phyloP scores from a whole-genome alignment of 2,113 vertebrate genomes.

The Arvicanthis niloticus region DNA sequence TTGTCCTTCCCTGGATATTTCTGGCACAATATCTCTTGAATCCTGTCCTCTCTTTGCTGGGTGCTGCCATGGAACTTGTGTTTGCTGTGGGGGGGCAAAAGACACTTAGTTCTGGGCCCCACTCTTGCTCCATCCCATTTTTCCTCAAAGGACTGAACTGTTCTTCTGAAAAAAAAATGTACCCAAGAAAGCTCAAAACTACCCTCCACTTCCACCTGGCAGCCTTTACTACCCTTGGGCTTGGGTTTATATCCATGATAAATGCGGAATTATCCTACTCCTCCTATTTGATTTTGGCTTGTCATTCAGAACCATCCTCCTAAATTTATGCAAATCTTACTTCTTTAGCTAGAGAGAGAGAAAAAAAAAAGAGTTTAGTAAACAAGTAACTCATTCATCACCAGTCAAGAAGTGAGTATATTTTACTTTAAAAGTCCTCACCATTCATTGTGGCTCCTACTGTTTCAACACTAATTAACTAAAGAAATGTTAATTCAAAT shows the following conservation, averaged over 20 bases:
- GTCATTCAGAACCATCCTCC: background rate
- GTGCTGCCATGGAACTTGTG: background rate
- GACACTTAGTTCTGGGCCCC: background rate
- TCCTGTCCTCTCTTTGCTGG: background rate
- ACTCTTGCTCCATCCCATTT: background rate
- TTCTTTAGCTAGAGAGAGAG: background rate
- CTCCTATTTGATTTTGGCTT: background rate
- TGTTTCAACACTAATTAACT: conserved; percentile 69
- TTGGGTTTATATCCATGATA: background rate
- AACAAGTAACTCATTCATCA: conserved; percentile 33
- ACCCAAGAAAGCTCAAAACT: background rate
- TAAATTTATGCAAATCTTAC: background rate
- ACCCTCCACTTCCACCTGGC: accelerated
- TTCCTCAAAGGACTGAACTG: background rate
- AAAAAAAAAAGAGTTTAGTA: background rate
- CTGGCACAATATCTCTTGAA: background rate
- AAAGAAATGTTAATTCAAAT: conserved; percentile 63
- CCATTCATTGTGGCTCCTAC: background rate
- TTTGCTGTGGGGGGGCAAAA: background rate
- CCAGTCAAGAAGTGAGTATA: background rate
- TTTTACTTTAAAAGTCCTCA: conserved; percentile 26
- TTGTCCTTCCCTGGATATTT: background rate
- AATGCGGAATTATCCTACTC: background rate
- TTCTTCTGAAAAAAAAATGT: background rate
- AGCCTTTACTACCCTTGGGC: background rate